Percentiles rank a stretch among this genome's conserved stretches.
These are phyloP conservation scores for Anthrax anthrax DNA, from an alignment of 2,888 invertebrate species.

Conservation along the genomic window DNA sequence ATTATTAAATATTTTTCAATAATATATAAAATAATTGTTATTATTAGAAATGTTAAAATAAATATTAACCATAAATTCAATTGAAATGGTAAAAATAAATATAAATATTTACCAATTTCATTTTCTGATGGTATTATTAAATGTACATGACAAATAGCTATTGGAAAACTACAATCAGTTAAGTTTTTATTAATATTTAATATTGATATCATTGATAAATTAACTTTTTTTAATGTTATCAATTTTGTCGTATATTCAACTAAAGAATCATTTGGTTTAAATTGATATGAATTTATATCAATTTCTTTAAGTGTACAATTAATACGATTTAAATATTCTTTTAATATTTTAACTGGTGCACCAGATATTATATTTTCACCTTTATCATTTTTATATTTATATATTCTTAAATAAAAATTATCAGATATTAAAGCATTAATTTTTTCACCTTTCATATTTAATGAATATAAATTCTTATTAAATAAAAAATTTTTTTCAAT, in stretches of 20 bases:
- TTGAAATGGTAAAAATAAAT: constrained; percentile 1
- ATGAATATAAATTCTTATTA: too few species aligned
- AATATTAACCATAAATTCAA: neutral
- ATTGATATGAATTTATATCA: neutral
- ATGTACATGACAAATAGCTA: neutral
- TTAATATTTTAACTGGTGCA: neutral
- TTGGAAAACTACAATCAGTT: neutral
- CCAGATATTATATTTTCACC: neutral
- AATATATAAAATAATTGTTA: neutral
- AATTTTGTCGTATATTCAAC: neutral
- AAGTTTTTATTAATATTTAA: neutral
- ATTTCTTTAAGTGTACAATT: neutral
- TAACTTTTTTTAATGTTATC: neutral
- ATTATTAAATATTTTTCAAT: neutral
- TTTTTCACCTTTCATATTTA: too few species aligned
- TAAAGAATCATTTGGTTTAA: neutral
- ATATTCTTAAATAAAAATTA: too few species aligned
- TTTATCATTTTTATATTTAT: neutral
- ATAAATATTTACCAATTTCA: neutral
- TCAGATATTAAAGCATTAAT: too few species aligned
- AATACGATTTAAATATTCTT: neutral
- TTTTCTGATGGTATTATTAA: constrained; percentile 1
- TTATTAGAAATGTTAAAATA: neutral
- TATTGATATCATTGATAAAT: neutral
- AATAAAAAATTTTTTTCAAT: too few species aligned